Percentiles rank a stretch among this genome's conserved stretches.
Evolutionary conservation across 2,113 vertebrate species (phyloP).

Genomic region (Microtus oregoni): DNA sequence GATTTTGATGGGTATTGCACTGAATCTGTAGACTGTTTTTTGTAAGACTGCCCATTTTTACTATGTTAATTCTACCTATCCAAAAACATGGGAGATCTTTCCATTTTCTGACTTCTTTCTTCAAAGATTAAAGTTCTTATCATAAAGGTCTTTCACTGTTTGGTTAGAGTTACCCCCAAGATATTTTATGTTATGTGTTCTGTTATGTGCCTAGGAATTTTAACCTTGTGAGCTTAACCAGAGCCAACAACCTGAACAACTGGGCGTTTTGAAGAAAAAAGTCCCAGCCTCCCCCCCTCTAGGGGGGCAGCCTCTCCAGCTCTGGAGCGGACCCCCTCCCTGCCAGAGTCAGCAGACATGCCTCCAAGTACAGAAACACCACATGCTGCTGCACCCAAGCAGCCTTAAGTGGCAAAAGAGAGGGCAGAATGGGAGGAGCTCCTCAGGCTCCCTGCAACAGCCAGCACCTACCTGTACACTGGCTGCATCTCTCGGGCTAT

Average conservation of each 20-base stretch:
- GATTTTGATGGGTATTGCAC: too few relatives aligned
- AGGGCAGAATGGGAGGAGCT: neutral
- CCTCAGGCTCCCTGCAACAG: rapidly evolving
- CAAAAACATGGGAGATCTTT: too few relatives aligned
- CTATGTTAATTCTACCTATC: too few relatives aligned
- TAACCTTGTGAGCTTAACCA: conserved; percentile 43
- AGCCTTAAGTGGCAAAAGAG: neutral
- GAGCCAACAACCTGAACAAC: neutral
- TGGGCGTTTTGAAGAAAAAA: neutral
- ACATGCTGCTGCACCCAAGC: rapidly evolving
- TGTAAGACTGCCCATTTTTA: too few relatives aligned
- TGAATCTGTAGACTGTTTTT: too few relatives aligned
- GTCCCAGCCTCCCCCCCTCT: neutral
- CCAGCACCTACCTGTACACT: conserved; percentile 93
- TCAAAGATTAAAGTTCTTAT: too few relatives aligned
- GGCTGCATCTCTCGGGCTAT: conserved; percentile 97
- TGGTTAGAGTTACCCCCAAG: too few relatives aligned
- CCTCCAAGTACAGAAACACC: neutral
- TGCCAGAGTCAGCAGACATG: too few relatives aligned
- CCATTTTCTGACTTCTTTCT: too few relatives aligned
- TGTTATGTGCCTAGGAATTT: neutral
- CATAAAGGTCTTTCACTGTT: too few relatives aligned
- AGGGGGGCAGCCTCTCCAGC: neutral
- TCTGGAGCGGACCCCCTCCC: neutral
- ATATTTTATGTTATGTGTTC: too few relatives aligned